A percentile compares a stretch with the other conserved stretches of the same genome.
Evolutionary conservation across 2,797 vertebrate species (phyloP).

Genomic region (Amblyopsis hoosieri): DNA sequence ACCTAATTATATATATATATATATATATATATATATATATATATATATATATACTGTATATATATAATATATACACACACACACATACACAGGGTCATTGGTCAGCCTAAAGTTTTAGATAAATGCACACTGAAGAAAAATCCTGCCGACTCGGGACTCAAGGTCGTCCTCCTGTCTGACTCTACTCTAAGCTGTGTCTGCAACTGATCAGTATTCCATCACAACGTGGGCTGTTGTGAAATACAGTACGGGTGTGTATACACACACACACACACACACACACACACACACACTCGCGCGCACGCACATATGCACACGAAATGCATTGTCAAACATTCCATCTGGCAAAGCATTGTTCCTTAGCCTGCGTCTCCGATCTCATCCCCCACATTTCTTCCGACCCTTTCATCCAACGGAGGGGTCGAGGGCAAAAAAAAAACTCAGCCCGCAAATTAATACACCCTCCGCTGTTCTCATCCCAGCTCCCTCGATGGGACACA

Average conservation of each 20-base stretch:
- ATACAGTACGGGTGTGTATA: constrained; percentile 15
- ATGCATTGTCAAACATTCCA: constrained; percentile 3
- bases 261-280: background rate
- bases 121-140: constrained; percentile 29
- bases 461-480: constrained; percentile 24
- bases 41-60: too few relatives aligned
- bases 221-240: constrained; percentile 46
- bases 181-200: constrained; percentile 53
- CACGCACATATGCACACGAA: background rate
- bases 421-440: constrained; percentile 40
- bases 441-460: constrained; percentile 41
- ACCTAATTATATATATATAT: too few relatives aligned
- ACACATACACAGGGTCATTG: constrained; percentile 18
- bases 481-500: constrained; percentile 19
- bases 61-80: too few relatives aligned
- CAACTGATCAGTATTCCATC: constrained; percentile 66
- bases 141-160: constrained; percentile 29
- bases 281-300: background rate
- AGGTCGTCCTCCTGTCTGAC: constrained; percentile 36
- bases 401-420: constrained; percentile 33
- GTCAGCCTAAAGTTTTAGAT: constrained; percentile 34
- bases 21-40: too few relatives aligned
- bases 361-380: constrained; percentile 41
- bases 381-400: constrained; percentile 26
- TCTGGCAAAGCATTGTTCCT: constrained; percentile 32